Base-by-base conservation (phyloP, 2,113 vertebrate genomes). In the Pachypanchax playfairii region DNA sequence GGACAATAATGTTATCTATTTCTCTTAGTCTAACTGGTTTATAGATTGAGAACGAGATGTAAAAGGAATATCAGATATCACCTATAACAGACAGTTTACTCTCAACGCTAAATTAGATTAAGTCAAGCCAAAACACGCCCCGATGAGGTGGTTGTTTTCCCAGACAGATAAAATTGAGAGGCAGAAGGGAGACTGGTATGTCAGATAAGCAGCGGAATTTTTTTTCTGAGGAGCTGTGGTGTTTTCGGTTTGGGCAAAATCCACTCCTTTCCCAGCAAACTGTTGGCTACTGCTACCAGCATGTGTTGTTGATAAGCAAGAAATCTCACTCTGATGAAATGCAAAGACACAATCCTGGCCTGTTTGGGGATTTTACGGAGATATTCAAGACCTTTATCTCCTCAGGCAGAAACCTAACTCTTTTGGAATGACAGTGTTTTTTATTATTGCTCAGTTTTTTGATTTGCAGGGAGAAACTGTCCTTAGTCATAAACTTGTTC, bases 61-160 rank as follows among this genome's bases (percentile, higher is more conserved):
- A 61, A 35, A 41, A 29, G 54, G 69, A 66, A 85, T 82, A 72
- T 75, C 49, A 70, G 43, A 85, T 82, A 77, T 67, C 13, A 39
- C 18, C 59, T 29, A 65, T 75, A 79, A 73, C 64, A 58, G 66
- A 72, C 47, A 66, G 57, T 77, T 78, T 63, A 65, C 74, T 46
- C 39, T 59, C 22, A 5, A 31, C 17, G 24, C 31, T 47, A 33
- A 57, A 39, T 48, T 49, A 20, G 3, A 66, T 38, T 18, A 51
- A 29, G 33, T 8, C 49, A 59, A 54, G 48, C 42, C 52, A 61
- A 18, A 44, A 59, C 70, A 53, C 41, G 39, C 35, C 64, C 36
- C 36, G 13, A n/a, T 1, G 14, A 41, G 46, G 26, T 53, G 42
- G 46, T 29, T 68, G 49, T 46, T 65, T 49, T 58, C 21, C 53